These are phyloP conservation scores for Athetis lepigone DNA, from an alignment of 2,888 invertebrate species.

Conservation along the genomic window DNA sequence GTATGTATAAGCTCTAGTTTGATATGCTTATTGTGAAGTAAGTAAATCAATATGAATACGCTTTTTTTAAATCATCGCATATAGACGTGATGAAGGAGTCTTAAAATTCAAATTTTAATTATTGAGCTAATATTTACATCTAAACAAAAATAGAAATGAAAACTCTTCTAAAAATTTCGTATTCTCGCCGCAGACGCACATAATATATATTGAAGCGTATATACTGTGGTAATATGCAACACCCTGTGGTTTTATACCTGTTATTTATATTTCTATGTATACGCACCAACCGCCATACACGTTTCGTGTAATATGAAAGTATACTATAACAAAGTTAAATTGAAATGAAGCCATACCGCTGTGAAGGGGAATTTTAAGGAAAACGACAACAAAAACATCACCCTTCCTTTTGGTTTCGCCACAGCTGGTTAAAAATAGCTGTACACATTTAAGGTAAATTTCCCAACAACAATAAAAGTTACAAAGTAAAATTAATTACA, in stretches of 20 bases:
- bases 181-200: slow-evolving; percentile 33
- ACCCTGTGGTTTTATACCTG: slow-evolving; percentile 52
- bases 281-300: slow-evolving; percentile 7
- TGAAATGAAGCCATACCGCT: slow-evolving; percentile 38
- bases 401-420: neutral
- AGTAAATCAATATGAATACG: too few species aligned
- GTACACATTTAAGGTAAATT: slow-evolving; percentile 1
- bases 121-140: too few species aligned
- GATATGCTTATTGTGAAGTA: too few species aligned
- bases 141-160: too few species aligned
- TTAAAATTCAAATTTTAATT: too few species aligned
- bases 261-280: too few species aligned
- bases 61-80: too few species aligned
- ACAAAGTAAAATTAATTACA: neutral
- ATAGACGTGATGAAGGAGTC: too few species aligned
- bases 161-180: too few species aligned
- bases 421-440: neutral
- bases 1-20: slow-evolving; percentile 1
- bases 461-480: neutral
- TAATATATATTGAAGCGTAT: slow-evolving; percentile 48
- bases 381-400: neutral
- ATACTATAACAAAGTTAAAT: slow-evolving; percentile 27
- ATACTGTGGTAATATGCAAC: slow-evolving; percentile 44
- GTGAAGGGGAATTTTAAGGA: neutral
- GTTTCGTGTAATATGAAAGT: slow-evolving; percentile 26